Evolutionary conservation across 1,140 invertebrate genomes (phyloP).

Genomic region (Parapsyche elsis): DNA sequence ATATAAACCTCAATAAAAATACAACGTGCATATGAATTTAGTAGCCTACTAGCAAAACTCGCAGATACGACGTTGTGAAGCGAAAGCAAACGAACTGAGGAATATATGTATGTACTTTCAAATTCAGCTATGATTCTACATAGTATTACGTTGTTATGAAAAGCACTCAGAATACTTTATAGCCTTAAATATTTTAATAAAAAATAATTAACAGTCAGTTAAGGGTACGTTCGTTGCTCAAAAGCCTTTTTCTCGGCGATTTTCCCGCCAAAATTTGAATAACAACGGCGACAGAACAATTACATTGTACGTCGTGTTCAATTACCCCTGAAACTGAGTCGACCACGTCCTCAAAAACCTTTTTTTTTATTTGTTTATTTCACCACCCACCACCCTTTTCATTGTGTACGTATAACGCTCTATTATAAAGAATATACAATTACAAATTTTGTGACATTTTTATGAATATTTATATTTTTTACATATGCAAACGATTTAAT

Average conservation of each 20-base stretch:
- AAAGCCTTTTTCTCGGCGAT: constrained; percentile 1
- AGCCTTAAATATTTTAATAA: too few species aligned
- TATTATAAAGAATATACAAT: constrained; percentile 7
- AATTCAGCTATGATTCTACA: too few species aligned
- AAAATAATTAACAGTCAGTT: too few species aligned
- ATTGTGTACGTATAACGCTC: not conserved
- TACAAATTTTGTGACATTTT: constrained; percentile 27
- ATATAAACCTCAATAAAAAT: too few species aligned
- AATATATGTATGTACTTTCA: too few species aligned
- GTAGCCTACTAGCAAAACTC: too few species aligned
- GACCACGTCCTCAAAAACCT: constrained; percentile 18
- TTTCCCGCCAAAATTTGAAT: constrained; percentile 49
- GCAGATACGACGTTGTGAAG: too few species aligned
- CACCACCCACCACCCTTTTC: not conserved
- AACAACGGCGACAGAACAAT: constrained; percentile 56
- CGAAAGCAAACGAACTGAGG: too few species aligned
- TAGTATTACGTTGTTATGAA: too few species aligned
- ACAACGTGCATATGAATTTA: too few species aligned
- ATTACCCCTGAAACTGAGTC: constrained; percentile 54
- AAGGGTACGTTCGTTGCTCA: too few species aligned
- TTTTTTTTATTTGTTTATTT: not conserved
- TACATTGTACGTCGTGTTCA: constrained; percentile 54
- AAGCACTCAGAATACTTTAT: too few species aligned
- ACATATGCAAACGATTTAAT: constrained; percentile 40
- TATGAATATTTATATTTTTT: constrained; percentile 42